Evolutionary conservation across 2,797 vertebrate species (phyloP).

Genomic region (Caiman crocodilus): DNA sequence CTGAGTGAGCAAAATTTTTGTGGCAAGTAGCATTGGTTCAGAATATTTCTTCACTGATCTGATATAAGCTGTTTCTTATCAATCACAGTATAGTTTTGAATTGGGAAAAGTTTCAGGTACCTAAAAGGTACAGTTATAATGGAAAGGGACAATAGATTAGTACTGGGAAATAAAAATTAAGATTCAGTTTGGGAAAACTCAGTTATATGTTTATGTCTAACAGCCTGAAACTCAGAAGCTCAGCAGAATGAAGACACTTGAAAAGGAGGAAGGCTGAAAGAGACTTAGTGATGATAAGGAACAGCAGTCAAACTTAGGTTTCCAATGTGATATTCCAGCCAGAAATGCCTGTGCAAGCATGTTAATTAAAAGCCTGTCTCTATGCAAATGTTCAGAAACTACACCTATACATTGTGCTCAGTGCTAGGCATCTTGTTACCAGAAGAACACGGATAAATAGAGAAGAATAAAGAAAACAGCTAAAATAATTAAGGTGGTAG

Average conservation of each 20-base stretch:
- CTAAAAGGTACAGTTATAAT: too few species aligned
- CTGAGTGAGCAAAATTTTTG: neutral
- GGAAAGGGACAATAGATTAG: too few species aligned
- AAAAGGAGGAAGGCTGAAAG: neutral
- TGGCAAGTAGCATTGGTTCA: neutral
- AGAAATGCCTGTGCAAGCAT: neutral
- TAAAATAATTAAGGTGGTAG: neutral
- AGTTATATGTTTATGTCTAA: too few species aligned
- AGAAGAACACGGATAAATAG: neutral
- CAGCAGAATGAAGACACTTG: neutral
- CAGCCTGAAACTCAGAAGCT: neutral
- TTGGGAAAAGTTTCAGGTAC: too few species aligned
- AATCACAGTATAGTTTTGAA: neutral
- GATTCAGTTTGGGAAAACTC: too few species aligned
- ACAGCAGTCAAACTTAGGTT: neutral
- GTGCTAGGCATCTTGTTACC: neutral
- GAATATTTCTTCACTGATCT: neutral
- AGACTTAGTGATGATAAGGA: neutral
- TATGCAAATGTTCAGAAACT: neutral
- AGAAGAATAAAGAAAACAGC: neutral
- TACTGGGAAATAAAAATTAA: too few species aligned
- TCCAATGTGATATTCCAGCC: neutral
- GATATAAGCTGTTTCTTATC: neutral
- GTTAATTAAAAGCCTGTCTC: neutral
- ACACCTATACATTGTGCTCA: neutral